Base-by-base conservation (phyloP, 2,797 vertebrate species). In the Notamacropus eugenii region DNA sequence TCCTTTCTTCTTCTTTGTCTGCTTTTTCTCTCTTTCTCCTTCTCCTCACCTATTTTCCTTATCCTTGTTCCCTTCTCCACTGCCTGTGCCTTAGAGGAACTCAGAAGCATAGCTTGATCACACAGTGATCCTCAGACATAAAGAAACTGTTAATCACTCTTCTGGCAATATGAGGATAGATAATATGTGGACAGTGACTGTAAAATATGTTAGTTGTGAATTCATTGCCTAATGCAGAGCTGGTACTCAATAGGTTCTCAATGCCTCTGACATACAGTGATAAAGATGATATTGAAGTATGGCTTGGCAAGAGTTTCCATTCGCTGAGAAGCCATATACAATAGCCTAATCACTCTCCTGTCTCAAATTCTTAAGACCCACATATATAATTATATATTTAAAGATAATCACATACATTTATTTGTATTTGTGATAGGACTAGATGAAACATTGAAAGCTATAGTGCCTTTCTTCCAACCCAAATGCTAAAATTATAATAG, bases 131-230 rank as follows among this genome's bases (percentile, higher is more conserved):
- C 54, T 58, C 19, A 55, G 52, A 24, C 13, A 54, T 22, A 9
- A 94, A 62, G 90, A 46, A 50, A 27, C 34, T 74, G 46, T 46
- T 1, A 0, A 5, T 28, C 31, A 14, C 22, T 57, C 40, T 54
- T 16, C 1, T 55, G 9, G 56, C 57, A 82, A 29, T 27, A 0
- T 29, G 31, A 58, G 50, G 27, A 34, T 5, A 56, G 90, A 82
- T 74, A 54, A 40, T 6, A 27, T 1, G 0, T 11, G 67, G 34
- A 67, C 56, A 93, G 1, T 0, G 2, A n/a, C 55, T n/a, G 24
- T 28, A 2, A 14, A 14, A 13, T 6, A 0, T 16, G 24, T 31
- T 28, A 0, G 9, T 24, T 3, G 3, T 31, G 28, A 74, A 58
- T 55, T 11, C 16, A 19, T 6, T 29, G 59, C 55, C 57, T 90